phyloP scores from a whole-genome alignment of 2,888 invertebrate species.

The Ligdia adustata region DNA sequence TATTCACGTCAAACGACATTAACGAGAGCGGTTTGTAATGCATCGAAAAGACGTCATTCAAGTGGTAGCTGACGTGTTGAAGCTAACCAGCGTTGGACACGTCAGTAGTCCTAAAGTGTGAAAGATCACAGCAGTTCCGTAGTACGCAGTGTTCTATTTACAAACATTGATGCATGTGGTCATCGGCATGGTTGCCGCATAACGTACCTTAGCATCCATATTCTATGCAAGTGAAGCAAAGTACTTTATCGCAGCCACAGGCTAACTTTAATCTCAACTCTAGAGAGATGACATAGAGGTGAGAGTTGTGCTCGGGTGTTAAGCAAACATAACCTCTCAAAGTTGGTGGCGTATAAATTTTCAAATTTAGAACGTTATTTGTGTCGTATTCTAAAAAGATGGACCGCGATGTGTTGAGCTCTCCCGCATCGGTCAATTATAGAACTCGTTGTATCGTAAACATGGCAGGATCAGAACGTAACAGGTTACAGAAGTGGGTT shows the following conservation, averaged over 20 bases:
- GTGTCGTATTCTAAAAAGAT: conserved; percentile 84
- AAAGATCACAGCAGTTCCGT: conserved; percentile 59
- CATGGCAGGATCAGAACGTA: conserved; percentile 62
- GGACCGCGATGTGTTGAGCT: conserved; percentile 82
- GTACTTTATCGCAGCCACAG: conserved; percentile 37
- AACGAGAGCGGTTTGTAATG: conserved; percentile 40
- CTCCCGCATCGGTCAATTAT: conserved; percentile 84
- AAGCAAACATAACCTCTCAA: conserved; percentile 61
- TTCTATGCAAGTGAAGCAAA: conserved; percentile 66
- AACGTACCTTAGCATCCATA: conserved; percentile 73
- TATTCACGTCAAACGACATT: conserved; percentile 33
- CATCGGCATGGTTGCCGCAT: conserved; percentile 81
- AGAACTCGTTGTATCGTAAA: conserved; percentile 74
- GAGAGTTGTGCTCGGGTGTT: conserved; percentile 46
- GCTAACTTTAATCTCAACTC: conserved; percentile 23
- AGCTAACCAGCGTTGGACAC: conserved; percentile 53
- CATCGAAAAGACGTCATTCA: conserved; percentile 44
- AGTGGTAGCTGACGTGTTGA: conserved; percentile 37
- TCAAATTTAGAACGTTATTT: conserved; percentile 84
- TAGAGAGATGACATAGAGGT: conserved; percentile 45
- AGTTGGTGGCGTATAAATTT: conserved; percentile 77
- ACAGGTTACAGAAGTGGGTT: conserved; percentile 45
- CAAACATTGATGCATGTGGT: conserved; percentile 84
- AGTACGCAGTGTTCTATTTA: conserved; percentile 77
- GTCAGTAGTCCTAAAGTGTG: conserved; percentile 47